phyloP scores from a whole-genome alignment of 2,113 vertebrate genomes.

The Lontra canadensis region DNA sequence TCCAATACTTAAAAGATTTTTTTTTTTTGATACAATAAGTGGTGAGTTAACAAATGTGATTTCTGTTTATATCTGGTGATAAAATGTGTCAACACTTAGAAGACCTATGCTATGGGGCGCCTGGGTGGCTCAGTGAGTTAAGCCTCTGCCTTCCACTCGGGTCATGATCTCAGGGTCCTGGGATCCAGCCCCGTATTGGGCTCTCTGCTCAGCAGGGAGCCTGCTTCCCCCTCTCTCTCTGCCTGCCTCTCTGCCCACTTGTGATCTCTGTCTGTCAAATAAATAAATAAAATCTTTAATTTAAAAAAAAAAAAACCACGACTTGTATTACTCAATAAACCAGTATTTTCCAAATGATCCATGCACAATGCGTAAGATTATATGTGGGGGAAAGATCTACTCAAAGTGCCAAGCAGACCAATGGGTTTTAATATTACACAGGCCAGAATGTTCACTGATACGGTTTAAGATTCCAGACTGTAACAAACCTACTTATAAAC shows the following conservation, averaged over 20 bases:
- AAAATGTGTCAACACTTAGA: slow-evolving; percentile 9
- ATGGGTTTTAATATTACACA: neutral
- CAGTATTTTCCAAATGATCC: neutral
- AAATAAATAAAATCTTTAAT: too few species aligned
- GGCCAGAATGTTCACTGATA: neutral
- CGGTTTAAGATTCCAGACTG: neutral
- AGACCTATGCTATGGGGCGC: neutral
- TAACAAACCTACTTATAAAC: neutral
- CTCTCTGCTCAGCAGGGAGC: too few species aligned
- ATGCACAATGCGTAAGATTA: neutral
- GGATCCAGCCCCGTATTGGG: too few species aligned
- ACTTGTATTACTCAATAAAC: neutral
- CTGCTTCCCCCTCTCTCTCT: too few species aligned
- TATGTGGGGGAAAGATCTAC: neutral
- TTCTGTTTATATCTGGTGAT: slow-evolving; percentile 10
- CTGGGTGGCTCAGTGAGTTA: too few species aligned
- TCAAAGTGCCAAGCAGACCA: neutral
- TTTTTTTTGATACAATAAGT: neutral
- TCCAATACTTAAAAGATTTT: slow-evolving; percentile 11
- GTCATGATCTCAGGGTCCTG: too few species aligned
- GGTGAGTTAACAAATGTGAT: neutral
- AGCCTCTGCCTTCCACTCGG: too few species aligned
- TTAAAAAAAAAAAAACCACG: neutral
- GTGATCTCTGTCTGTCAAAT: too few species aligned
- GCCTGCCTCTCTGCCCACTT: too few species aligned